Evolutionary conservation across 1,140 invertebrate genomes (phyloP).

Genomic region (Rhopalosiphum padi): DNA sequence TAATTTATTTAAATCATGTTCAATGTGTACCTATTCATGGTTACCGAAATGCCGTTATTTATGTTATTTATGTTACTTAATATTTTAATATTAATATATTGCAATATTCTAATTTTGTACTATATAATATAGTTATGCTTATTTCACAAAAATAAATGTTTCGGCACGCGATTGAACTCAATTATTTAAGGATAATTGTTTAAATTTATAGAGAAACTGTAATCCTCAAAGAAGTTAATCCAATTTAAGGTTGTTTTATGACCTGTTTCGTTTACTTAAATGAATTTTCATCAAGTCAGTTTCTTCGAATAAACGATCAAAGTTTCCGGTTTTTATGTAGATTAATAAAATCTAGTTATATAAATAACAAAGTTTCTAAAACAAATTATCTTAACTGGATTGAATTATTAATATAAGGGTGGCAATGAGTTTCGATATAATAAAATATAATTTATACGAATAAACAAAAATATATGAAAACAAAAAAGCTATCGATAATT

Average conservation of each 20-base stretch:
- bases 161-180: not conserved
- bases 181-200: conserved; percentile 25
- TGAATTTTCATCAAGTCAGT: conserved; percentile 45
- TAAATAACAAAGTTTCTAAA: conserved; percentile 35
- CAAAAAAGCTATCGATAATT: not conserved
- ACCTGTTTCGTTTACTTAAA: conserved; percentile 47
- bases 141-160: not conserved
- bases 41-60: not conserved
- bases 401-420: conserved; percentile 2
- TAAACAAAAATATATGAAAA: too few relatives aligned
- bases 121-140: not conserved
- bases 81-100: not conserved
- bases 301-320: conserved; percentile 37
- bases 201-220: not conserved
- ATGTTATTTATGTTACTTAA: not conserved
- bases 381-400: conserved; percentile 19
- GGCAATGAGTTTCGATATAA: not conserved
- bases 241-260: conserved; percentile 49
- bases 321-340: conserved; percentile 34
- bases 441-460: not conserved
- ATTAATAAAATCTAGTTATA: conserved; percentile 38
- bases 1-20: not conserved
- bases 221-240: conserved; percentile 5
- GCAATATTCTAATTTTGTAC: not conserved
- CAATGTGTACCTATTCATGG: not conserved